A percentile compares a stretch with the other conserved stretches of the same genome.
These are phyloP conservation scores for Chalcis sispes DNA, from an alignment of 2,888 invertebrate species.

Conservation along the genomic window DNA sequence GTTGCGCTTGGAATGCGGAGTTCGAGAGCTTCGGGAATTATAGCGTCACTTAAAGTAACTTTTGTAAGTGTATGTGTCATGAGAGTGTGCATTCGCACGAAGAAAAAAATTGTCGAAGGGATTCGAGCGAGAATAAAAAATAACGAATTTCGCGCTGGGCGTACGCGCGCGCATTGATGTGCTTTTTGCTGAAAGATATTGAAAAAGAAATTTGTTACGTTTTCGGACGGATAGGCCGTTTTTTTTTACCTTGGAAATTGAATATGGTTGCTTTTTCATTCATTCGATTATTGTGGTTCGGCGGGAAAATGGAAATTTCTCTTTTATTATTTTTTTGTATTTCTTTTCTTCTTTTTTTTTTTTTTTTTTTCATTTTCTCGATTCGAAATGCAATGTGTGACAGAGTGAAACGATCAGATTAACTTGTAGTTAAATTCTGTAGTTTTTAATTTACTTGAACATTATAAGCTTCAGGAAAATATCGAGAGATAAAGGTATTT, in stretches of 20 bases:
- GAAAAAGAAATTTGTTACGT: constrained; percentile 26
- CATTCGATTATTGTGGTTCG: not conserved
- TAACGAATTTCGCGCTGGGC: constrained; percentile 1
- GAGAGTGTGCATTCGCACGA: not conserved
- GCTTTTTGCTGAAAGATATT: constrained; percentile 16
- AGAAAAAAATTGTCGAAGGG: not conserved
- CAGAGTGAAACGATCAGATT: too few species aligned
- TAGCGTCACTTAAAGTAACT: constrained; percentile 4
- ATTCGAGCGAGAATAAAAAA: not conserved
- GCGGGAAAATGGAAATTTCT: not conserved
- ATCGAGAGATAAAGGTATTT: too few species aligned
- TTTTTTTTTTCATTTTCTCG: too few species aligned
- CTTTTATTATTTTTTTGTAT: not conserved
- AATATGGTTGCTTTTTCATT: constrained; percentile 14
- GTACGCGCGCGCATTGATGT: not conserved
- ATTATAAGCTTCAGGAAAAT: too few species aligned
- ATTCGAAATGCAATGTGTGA: too few species aligned
- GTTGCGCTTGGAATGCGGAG: not conserved
- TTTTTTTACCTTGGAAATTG: constrained; percentile 11
- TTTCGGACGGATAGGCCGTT: not conserved
- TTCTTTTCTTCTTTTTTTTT: not conserved
- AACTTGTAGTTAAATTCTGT: too few species aligned
- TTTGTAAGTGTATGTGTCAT: not conserved
- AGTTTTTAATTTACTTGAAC: too few species aligned
- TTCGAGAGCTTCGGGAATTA: constrained; percentile 3